A percentile compares a stretch with the other conserved stretches of the same genome.
phyloP scores from a whole-genome alignment of 2,888 invertebrate genomes.

The Phyllotreta striolata region DNA sequence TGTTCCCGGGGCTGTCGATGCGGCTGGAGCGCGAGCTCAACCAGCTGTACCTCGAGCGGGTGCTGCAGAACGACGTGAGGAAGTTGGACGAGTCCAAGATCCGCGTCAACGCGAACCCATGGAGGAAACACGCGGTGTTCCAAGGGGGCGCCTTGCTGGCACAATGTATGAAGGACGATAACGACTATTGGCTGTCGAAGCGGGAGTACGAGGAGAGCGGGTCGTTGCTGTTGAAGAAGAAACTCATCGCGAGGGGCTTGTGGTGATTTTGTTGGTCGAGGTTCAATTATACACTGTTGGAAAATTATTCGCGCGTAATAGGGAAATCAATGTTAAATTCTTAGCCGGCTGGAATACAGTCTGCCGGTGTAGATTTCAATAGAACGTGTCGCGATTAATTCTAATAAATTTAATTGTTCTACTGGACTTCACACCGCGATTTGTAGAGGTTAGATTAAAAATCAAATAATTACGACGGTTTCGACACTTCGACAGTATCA shows the following conservation, averaged over 20 bases:
- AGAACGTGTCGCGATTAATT: too few relatives aligned
- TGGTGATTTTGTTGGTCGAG: too few relatives aligned
- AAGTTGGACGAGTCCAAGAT: constrained; percentile 99
- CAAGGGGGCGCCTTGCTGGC: constrained; percentile 98
- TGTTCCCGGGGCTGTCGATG: constrained; percentile 99
- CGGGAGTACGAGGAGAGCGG: constrained; percentile 96
- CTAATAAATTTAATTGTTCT: too few relatives aligned
- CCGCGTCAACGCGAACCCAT: constrained; percentile 96
- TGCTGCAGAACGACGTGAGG: constrained; percentile 92
- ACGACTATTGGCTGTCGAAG: constrained; percentile 94
- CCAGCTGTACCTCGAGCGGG: constrained; percentile 95
- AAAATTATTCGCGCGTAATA: too few relatives aligned
- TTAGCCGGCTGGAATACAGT: too few relatives aligned
- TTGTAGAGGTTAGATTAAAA: too few relatives aligned
- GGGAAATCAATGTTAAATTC: too few relatives aligned
- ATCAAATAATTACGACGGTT: too few relatives aligned
- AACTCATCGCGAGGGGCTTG: constrained; percentile 65
- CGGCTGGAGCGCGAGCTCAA: constrained; percentile 97
- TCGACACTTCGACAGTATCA: too few relatives aligned
- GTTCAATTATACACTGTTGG: too few relatives aligned
- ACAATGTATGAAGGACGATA: constrained; percentile 98
- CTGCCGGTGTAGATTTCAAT: too few relatives aligned
- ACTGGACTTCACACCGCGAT: too few relatives aligned
- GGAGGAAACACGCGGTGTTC: constrained; percentile 99
- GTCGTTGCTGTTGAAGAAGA: constrained; percentile 70